Percentiles rank a stretch among this genome's conserved stretches.
phyloP scores from a whole-genome alignment of 1,140 invertebrate genomes.

The Maniola jurtina region DNA sequence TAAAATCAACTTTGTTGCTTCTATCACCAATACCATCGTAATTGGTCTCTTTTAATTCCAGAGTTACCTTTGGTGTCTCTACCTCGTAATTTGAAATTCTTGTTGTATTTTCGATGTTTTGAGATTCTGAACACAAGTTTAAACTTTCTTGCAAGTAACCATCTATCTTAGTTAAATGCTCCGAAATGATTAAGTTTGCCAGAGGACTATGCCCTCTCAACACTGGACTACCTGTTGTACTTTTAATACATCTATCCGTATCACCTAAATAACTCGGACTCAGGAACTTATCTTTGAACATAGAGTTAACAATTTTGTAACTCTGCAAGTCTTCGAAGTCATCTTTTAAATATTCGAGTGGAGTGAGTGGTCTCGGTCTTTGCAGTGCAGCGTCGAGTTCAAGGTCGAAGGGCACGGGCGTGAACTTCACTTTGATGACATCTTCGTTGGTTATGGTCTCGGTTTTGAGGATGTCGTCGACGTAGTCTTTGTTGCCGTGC shows the following conservation, averaged over 20 bases:
- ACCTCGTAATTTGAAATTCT: constrained; percentile 2
- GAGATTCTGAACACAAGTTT: constrained; percentile 46
- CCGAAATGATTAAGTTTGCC: constrained; percentile 29
- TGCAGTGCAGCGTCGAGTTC: constrained; percentile 53
- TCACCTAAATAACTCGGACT: constrained; percentile 24
- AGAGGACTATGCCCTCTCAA: constrained; percentile 37
- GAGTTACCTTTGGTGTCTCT: constrained; percentile 1
- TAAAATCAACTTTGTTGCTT: not conserved
- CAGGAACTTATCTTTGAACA: constrained; percentile 59
- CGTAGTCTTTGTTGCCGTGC: constrained; percentile 54
- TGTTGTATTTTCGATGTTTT: constrained; percentile 14
- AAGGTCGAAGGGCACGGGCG: constrained; percentile 59
- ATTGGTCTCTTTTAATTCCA: not conserved
- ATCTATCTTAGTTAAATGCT: constrained; percentile 55
- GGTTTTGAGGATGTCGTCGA: constrained; percentile 69
- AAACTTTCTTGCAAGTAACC: constrained; percentile 65
- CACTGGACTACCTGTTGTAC: constrained; percentile 10
- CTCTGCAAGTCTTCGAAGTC: constrained; percentile 63
- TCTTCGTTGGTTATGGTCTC: constrained; percentile 75
- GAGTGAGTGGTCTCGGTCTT: constrained; percentile 40
- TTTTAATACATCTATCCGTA: constrained; percentile 1
- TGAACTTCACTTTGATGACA: constrained; percentile 73
- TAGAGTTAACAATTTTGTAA: constrained; percentile 69
- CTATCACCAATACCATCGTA: not conserved
- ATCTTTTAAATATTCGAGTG: constrained; percentile 56